A percentile compares a stretch with the other conserved stretches of the same genome.
Evolutionary conservation across 2,888 invertebrate species (phyloP).

Genomic region (Plagodis dolabraria): DNA sequence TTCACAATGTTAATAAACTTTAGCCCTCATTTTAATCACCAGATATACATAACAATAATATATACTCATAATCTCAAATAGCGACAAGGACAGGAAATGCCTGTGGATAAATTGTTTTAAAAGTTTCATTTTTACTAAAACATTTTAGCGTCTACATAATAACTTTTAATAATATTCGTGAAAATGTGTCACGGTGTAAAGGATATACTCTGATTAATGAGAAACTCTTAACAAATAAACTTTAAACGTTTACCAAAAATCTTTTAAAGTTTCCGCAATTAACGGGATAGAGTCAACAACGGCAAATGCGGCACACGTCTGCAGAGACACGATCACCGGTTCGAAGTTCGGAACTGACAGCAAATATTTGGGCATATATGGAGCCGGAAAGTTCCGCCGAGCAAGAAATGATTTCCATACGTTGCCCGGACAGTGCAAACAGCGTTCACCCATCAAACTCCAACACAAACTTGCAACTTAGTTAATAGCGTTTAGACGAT

Average conservation of each 20-base stretch:
- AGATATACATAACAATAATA: too few relatives aligned
- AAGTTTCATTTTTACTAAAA: too few relatives aligned
- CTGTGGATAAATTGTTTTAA: too few relatives aligned
- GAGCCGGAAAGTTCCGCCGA: slow-evolving; percentile 70
- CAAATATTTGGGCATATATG: slow-evolving; percentile 77
- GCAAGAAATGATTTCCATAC: slow-evolving; percentile 81
- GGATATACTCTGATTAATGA: too few relatives aligned
- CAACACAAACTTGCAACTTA: slow-evolving; percentile 76
- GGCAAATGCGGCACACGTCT: slow-evolving; percentile 60
- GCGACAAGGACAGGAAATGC: too few relatives aligned
- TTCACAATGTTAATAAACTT: too few relatives aligned
- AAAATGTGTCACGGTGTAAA: too few relatives aligned
- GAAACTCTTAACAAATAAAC: neutral
- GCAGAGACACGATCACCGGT: slow-evolving; percentile 68
- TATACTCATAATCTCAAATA: too few relatives aligned
- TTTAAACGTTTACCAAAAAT: slow-evolving; percentile 18
- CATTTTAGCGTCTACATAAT: too few relatives aligned
- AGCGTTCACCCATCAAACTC: slow-evolving; percentile 76
- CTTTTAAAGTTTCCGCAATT: slow-evolving; percentile 53
- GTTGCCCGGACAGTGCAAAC: slow-evolving; percentile 70
- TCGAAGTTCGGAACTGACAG: slow-evolving; percentile 66
- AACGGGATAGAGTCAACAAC: slow-evolving; percentile 54
- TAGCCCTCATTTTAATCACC: too few relatives aligned
- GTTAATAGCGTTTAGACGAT: slow-evolving; percentile 78
- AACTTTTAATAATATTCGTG: too few relatives aligned